A percentile compares a stretch with the other conserved stretches of the same genome.
These are phyloP conservation scores for Gallinago nigripennis DNA, from an alignment of 2,797 vertebrate genomes.

Conservation along the genomic window DNA sequence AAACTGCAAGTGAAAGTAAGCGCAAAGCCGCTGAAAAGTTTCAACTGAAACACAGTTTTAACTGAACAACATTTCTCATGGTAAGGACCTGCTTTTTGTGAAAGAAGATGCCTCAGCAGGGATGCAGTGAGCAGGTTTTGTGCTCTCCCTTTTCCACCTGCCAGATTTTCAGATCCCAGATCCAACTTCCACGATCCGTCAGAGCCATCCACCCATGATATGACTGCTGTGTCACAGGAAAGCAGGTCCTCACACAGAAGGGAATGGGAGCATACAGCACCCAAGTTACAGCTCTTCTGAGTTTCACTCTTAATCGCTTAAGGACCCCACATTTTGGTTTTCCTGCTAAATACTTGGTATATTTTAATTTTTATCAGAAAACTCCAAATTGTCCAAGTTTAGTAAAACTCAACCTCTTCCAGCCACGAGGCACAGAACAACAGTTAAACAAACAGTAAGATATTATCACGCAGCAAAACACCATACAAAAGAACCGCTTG, in stretches of 20 bases:
- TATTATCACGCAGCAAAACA: background rate
- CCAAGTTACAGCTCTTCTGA: background rate
- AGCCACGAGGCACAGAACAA: background rate
- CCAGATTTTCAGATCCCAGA: background rate
- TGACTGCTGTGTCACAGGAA: background rate
- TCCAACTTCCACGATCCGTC: background rate
- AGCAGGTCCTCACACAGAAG: background rate
- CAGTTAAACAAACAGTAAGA: background rate
- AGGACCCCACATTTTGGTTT: background rate
- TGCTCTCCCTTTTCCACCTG: background rate
- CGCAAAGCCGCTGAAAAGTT: background rate
- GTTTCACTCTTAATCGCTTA: background rate
- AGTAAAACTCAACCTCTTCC: background rate
- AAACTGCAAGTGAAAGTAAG: background rate
- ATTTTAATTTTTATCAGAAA: background rate
- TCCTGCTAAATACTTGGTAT: background rate
- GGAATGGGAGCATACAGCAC: background rate
- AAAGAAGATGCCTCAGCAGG: background rate
- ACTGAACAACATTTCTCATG: background rate
- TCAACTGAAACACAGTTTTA: background rate
- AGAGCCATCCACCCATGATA: background rate
- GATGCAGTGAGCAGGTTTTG: background rate
- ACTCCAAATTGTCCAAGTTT: background rate
- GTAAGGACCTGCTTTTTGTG: background rate
- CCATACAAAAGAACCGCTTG: background rate